phyloP scores from a whole-genome alignment of 2,113 vertebrate species.

The Aptenodytes patagonicus region DNA sequence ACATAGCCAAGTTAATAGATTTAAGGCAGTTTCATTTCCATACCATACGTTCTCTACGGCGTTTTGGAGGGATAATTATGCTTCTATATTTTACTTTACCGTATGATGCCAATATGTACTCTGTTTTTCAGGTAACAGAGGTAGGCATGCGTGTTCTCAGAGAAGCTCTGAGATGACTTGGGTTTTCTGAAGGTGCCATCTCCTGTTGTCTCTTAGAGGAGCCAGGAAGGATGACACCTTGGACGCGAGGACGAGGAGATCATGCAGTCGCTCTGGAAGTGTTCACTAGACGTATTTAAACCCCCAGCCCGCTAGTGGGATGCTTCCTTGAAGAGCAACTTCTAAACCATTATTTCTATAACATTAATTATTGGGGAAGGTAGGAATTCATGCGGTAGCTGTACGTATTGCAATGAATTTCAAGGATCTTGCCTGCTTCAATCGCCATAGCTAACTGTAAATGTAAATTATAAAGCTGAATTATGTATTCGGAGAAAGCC shows the following conservation, averaged over 20 bases:
- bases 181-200: background rate
- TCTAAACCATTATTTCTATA: background rate
- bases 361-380: background rate
- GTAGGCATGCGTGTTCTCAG: rapidly evolving
- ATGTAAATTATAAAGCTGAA: background rate
- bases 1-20: background rate
- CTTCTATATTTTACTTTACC: background rate
- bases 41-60: background rate
- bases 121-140: background rate
- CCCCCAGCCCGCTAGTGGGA: background rate
- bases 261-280: background rate
- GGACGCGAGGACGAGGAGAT: background rate
- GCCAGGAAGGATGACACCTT: background rate
- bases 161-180: background rate
- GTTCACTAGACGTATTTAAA: background rate
- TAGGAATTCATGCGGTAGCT: background rate
- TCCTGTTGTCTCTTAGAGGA: background rate
- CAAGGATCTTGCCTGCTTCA: background rate
- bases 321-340: background rate
- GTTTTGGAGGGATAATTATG: background rate
- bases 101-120: background rate
- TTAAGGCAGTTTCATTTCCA: constrained; percentile 10
- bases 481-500: background rate
- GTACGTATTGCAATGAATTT: background rate
- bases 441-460: background rate